These are phyloP conservation scores for Atractosteus spatula DNA, from an alignment of 2,113 vertebrate genomes.

Conservation along the genomic window DNA sequence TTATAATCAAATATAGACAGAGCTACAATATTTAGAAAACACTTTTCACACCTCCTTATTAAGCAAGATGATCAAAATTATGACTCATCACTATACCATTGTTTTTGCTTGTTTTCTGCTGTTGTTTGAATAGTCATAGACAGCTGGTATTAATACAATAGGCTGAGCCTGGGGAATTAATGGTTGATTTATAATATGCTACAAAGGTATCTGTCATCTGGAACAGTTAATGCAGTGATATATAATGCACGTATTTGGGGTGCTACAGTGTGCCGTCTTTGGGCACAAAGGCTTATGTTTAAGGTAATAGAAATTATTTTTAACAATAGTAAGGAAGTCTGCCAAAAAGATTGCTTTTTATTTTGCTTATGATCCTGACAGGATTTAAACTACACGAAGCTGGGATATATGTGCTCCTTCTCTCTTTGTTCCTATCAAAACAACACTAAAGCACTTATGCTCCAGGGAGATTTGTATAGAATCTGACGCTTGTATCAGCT, in stretches of 20 bases:
- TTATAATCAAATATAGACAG: constrained; percentile 89
- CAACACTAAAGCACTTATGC: constrained; percentile 80
- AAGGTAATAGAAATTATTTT: constrained; percentile 65
- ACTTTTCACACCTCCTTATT: constrained; percentile 93
- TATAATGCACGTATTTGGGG: constrained; percentile 72
- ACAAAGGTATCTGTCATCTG: constrained; percentile 77
- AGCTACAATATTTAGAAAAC: constrained; percentile 94
- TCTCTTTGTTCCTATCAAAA: constrained; percentile 87
- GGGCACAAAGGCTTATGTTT: constrained; percentile 70
- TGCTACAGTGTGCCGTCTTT: constrained; percentile 59
- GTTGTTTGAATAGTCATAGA: constrained; percentile 80
- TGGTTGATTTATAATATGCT: constrained; percentile 71
- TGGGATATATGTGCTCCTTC: constrained; percentile 76
- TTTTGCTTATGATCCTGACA: constrained; percentile 82
- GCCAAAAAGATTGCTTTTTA: constrained; percentile 69
- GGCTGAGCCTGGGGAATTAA: constrained; percentile 80
- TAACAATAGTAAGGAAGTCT: constrained; percentile 70
- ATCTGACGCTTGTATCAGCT: constrained; percentile 82
- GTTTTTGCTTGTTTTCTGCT: constrained; percentile 77
- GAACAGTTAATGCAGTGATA: constrained; percentile 67
- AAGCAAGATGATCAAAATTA: constrained; percentile 88
- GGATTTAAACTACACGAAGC: constrained; percentile 73
- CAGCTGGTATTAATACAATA: constrained; percentile 86
- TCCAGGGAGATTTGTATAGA: constrained; percentile 85
- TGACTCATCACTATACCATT: constrained; percentile 87